Base-by-base conservation (phyloP, 1,140 invertebrate species). In the Meloidogyne hapla region DNA sequence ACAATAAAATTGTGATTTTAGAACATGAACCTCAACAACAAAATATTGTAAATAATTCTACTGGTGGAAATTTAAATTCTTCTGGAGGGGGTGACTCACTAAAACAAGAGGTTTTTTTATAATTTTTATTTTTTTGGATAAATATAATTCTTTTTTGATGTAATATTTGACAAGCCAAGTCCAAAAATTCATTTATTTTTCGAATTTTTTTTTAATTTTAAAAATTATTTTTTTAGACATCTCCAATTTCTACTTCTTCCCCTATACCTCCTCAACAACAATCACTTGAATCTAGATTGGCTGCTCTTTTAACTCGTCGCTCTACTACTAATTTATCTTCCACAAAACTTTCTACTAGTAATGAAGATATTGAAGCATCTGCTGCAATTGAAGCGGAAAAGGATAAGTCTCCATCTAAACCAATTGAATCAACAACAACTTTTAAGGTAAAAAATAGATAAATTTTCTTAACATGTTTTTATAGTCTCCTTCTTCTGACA, bases 251-350 rank as follows among this genome's bases (percentile, higher is more conserved):
- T 18, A 33, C 64, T 40, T 70, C 28, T 8, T 45, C 40, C 1
- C 6, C 38, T 15, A 28, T 18, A 9, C 28, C 40, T 9, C 40
- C 15, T 4, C 61, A 45, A 8, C 45, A 70, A 42, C 13, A 18
- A 18, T 70, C 69, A 28, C 69, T 45, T 25, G 38, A 45, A 28
- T 70, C 69, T 56, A 45, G 69, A 21, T n/a, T 70, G n/a, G 69
- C 69, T 28, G 69, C 69, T 8, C 28, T 70, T 45, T 15, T 70
- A 26, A 18, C 25, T 9, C 69, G 69, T 42, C 69, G 69, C 4
- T 70, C 69, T 2, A 15, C 26, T 12, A 23, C 18, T 70, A 61
- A 18, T 4, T 56, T 56, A 56, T 6, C 8, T 4, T n/a, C 18
- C n/a, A 56, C 18, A n/a, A 56, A 56, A 56, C 6, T 13, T 6